Conservation (phyloP, 1,140 invertebrate species). For the Neoseiulus cucumeris region DNA sequence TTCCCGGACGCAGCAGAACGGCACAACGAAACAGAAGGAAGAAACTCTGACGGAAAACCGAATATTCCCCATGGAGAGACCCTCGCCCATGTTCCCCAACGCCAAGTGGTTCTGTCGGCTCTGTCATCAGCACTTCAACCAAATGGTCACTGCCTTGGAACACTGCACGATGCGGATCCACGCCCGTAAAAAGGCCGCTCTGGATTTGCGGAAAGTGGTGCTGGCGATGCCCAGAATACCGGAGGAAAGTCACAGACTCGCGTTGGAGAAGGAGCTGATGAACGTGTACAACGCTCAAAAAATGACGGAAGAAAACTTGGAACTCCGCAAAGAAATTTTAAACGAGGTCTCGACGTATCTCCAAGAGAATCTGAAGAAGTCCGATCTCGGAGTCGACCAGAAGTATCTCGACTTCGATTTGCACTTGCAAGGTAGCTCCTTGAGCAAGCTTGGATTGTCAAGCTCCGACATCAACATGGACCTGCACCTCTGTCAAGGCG, state of each 20-base stretch:
- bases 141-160: not conserved
- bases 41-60: not conserved
- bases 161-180: not conserved
- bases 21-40: not conserved
- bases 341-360: not conserved
- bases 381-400: not conserved
- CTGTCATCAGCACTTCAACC: conserved; percentile 7
- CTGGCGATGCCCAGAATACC: not conserved
- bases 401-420: not conserved
- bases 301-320: not conserved
- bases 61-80: not conserved
- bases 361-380: not conserved
- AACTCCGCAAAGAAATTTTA: not conserved
- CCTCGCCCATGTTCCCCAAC: conserved; percentile 5
- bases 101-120: conserved; percentile 1
- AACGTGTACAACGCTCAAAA: not conserved
- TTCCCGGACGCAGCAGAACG: not conserved
- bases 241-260: not conserved
- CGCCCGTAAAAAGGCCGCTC: not conserved
- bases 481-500: not conserved
- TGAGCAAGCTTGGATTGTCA: not conserved
- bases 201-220: conserved; percentile 2
- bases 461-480: not conserved
- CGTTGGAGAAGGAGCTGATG: not conserved
- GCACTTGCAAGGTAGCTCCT: not conserved